Evolutionary conservation across 2,113 vertebrate genomes (phyloP), one percentile per base, ranked within the genome.

Genomic region (Tenrec ecaudatus): DNA sequence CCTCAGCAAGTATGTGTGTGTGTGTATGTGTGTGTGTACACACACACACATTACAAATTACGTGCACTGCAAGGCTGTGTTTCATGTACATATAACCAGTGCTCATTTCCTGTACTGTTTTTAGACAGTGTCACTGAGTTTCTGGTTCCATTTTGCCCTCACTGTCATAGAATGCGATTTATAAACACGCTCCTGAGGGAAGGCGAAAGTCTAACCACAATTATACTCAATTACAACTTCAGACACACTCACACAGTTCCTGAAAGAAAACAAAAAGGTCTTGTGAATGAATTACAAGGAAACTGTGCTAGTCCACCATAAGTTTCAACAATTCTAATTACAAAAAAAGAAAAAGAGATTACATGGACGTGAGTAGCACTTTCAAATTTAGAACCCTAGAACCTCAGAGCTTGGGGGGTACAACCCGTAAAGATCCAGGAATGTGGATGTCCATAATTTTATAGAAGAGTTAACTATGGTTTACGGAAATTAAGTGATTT

Each of bases 171-270:
- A 95, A 88, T 82, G 69, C 5, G 95, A 77, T 94, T 94, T 86
- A 95, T 96, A 96, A 96, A 94, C 85, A 97, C 40, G 94, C 93
- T 96, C 90, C 60, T 86, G 80, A 90, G 86, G 82, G 91, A 94
- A 86, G 19, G 60, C n/a, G 93, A 79, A 53, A 53, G 47, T 53
- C 47, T 53, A 53, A 53, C 69, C 86, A 90, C 73, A 95, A 92
- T 96, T 91, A 92, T 33, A 92, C 79, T 91, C 86, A 79, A 90
- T 95, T 96, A 95, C 66, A 95, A 94, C 88, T 86, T 88, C 76
- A 88, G 85, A 91, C 85, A 88, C 85, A 90, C 86, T 91, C 33
- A 90, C 77, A 93, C 38, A 79, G 58, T 80, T 90, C 91, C 88
- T 94, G 73, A 90, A 60, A 93, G 79, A 82, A 86, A 95, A 94